Evolutionary conservation across 2,888 invertebrate genomes (phyloP), one percentile per base, ranked within the genome.

Genomic region (Sphaerophoria rueppellii): DNA sequence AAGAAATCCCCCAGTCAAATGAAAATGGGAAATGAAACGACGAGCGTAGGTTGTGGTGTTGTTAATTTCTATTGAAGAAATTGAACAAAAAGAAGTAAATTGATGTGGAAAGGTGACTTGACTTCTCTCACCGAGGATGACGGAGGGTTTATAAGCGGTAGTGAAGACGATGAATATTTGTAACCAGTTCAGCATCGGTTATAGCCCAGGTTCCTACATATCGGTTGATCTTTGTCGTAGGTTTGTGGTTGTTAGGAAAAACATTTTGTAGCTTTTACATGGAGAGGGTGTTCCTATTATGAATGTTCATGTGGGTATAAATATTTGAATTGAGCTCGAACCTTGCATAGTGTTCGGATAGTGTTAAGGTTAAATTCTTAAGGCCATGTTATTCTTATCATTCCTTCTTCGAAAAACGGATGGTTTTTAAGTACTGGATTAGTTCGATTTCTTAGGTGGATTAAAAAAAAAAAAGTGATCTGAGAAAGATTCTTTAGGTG

Each of bases 171-270:
- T 24, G 24, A 24, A 24, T 2, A 24, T 24, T 24, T 69, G 60
- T 46, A 83, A 83, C 83, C 76, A 80, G 85, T 85, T 76, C 24
- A 58, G 43, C 80, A 71, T 24, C 50, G 70, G 72, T 70, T 73
- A 65, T 71, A 57, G 57, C 16, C 16, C 12, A 60, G 60, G 1
- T 24, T 24, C 24, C 24, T 2, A 24, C 60, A 80, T 81, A 76
- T 54, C 14, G 76, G 72, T 79, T 85, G 80, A 85, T 85, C 80
- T 76, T 76, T 73, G 76, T 85, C 85, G 63, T 57, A 69, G 72
- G 34, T 72, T 69, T 61, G 67, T 80, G 67, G 67, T 75, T 74
- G 61, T 79, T 79, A n/a, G 16, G 50, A 24, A 12, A 4, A 6
- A 48, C 2, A 37, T 16, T 24, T 12, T 65, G 48, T 80, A 48